Evolutionary conservation across 2,797 vertebrate genomes (phyloP).

Genomic region (Enteromius afrohamiltoni): DNA sequence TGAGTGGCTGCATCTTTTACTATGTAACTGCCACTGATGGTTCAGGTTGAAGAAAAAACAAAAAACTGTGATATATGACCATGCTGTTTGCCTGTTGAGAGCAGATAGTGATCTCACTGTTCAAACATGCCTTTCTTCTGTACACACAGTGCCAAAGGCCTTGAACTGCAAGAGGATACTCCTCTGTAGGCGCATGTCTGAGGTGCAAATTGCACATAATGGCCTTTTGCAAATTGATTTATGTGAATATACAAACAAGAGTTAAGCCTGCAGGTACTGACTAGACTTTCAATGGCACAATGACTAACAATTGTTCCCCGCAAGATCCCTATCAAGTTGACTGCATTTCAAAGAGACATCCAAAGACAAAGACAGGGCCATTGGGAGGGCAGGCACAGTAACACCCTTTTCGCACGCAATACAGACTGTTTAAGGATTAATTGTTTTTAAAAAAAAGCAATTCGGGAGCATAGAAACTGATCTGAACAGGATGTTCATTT

Average conservation of each 20-base stretch:
- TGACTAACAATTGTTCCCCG: slow-evolving; percentile 39
- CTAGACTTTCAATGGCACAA: slow-evolving; percentile 31
- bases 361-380: slow-evolving; percentile 14
- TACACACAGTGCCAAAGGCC: slow-evolving; percentile 55
- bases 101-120: slow-evolving; percentile 67
- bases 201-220: slow-evolving; percentile 55
- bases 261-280: slow-evolving; percentile 33
- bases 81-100: slow-evolving; percentile 53
- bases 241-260: slow-evolving; percentile 65
- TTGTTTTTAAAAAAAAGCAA: background rate
- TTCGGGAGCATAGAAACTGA: background rate
- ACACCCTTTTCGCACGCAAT: background rate
- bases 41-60: background rate
- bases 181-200: slow-evolving; percentile 53
- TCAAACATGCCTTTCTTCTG: slow-evolving; percentile 67
- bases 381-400: background rate
- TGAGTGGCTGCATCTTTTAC: background rate
- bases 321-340: slow-evolving; percentile 39
- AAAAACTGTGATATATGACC: slow-evolving; percentile 30
- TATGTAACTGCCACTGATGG: background rate
- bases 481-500: slow-evolving; percentile 1
- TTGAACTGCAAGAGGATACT: slow-evolving; percentile 48
- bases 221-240: slow-evolving; percentile 52
- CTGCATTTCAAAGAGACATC: slow-evolving; percentile 47
- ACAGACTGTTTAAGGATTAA: background rate